Evolutionary conservation across 2,797 vertebrate species (phyloP).

Genomic region (Pagetopsis macropterus): DNA sequence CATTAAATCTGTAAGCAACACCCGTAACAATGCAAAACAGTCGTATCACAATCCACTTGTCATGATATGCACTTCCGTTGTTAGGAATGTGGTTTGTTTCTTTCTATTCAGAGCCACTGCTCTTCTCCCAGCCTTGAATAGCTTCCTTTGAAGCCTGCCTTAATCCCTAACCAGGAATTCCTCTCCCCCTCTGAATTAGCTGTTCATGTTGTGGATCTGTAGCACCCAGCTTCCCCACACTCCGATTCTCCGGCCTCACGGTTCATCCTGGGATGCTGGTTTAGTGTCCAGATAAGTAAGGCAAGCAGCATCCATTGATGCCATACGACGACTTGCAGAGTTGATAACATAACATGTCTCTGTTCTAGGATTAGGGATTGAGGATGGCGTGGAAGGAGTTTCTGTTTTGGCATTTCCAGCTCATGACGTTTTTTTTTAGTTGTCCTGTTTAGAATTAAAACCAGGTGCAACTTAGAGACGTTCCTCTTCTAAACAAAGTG

Average conservation of each 20-base stretch:
- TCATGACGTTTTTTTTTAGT: conserved; percentile 15
- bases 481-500: conserved; percentile 1
- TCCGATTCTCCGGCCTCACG: conserved; percentile 19
- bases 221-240: conserved; percentile 25
- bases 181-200: conserved; percentile 48
- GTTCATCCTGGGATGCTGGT: conserved; percentile 18
- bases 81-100: conserved; percentile 24
- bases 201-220: conserved; percentile 56
- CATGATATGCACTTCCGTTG: conserved; percentile 11
- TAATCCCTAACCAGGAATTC: conserved; percentile 60
- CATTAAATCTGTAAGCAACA: conserved; percentile 21
- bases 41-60: conserved; percentile 24
- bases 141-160: conserved; percentile 49
- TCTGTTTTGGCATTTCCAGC: conserved; percentile 12
- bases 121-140: conserved; percentile 32
- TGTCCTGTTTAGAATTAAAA: conserved; percentile 24
- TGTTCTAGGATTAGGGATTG: conserved; percentile 29
- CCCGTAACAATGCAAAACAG: conserved; percentile 7
- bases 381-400: conserved; percentile 23
- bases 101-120: conserved; percentile 21
- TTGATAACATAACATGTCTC: conserved; percentile 16
- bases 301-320: conserved; percentile 26
- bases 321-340: conserved; percentile 34
- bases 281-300: conserved; percentile 17
- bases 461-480: conserved; percentile 6